A percentile compares a stretch with the other conserved stretches of the same genome.
Conservation (phyloP, 2,113 vertebrate genomes). For the Erpornis zantholeuca region DNA sequence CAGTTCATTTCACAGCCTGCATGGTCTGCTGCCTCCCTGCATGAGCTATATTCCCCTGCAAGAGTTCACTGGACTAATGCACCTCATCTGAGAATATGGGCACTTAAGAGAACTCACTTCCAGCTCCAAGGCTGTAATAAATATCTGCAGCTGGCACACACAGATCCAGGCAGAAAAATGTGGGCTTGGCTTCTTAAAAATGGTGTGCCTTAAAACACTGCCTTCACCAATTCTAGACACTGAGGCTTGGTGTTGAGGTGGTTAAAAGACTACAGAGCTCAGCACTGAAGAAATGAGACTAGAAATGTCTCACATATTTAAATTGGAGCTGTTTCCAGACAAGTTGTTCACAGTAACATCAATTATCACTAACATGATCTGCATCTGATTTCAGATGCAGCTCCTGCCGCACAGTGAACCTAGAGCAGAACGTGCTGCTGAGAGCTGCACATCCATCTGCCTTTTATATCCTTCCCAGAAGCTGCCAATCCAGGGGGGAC, state of each 20-base stretch:
- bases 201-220: neutral
- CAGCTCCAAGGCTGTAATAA: constrained; percentile 5
- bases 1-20: constrained; percentile 32
- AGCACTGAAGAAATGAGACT: constrained; percentile 7
- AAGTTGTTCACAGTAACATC: constrained; percentile 64
- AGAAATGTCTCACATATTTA: constrained; percentile 53
- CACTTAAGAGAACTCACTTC: neutral
- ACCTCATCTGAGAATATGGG: neutral
- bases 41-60: neutral
- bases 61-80: constrained; percentile 16
- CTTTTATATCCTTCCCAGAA: constrained; percentile 58
- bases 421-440: constrained; percentile 52
- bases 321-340: constrained; percentile 51
- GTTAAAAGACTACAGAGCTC: constrained; percentile 22
- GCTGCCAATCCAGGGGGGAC: constrained; percentile 30
- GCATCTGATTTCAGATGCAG: constrained; percentile 64
- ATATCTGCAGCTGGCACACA: neutral
- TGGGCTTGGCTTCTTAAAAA: neutral
- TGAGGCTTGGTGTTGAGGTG: neutral
- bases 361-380: constrained; percentile 66
- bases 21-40: constrained; percentile 24
- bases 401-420: constrained; percentile 34
- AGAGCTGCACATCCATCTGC: constrained; percentile 61
- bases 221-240: neutral
- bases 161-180: neutral